phyloP scores from a whole-genome alignment of 1,140 invertebrate genomes.

The Drosophila kurseongensis region DNA sequence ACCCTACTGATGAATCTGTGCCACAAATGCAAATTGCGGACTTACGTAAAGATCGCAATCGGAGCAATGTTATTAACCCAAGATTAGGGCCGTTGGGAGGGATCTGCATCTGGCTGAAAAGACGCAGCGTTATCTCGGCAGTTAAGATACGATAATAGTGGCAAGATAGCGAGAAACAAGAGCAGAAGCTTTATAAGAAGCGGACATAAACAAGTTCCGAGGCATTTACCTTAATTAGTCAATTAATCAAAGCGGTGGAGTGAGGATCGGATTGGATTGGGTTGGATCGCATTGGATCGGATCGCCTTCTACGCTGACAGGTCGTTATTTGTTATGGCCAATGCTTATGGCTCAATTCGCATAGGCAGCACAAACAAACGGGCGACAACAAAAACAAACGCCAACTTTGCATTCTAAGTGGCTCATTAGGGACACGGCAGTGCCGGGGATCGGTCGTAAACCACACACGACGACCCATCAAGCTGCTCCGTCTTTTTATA shows the following conservation, averaged over 20 bases:
- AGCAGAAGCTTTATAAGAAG: constrained; percentile 45
- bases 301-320: constrained; percentile 51
- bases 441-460: constrained; percentile 40
- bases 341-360: constrained; percentile 67
- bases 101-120: constrained; percentile 16
- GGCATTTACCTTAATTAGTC: constrained; percentile 54
- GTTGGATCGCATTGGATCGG: constrained; percentile 13
- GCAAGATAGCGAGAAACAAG: constrained; percentile 24
- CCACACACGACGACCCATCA: constrained; percentile 75
- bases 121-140: constrained; percentile 64
- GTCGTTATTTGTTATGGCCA: constrained; percentile 64
- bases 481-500: constrained; percentile 38
- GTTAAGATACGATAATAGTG: constrained; percentile 54
- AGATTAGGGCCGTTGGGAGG: constrained; percentile 25
- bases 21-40: constrained; percentile 64
- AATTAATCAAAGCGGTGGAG: constrained; percentile 50
- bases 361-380: constrained; percentile 36
- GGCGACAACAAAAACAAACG: constrained; percentile 51
- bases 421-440: constrained; percentile 70
- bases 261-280: constrained; percentile 8
- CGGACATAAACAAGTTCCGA: constrained; percentile 31
- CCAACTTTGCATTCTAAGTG: constrained; percentile 77
- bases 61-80: constrained; percentile 52
- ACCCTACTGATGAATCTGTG: constrained; percentile 54
- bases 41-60: constrained; percentile 60